phyloP scores from a whole-genome alignment of 64 coral and sea anemone species.

The Stichodactyla mertensii region DNA sequence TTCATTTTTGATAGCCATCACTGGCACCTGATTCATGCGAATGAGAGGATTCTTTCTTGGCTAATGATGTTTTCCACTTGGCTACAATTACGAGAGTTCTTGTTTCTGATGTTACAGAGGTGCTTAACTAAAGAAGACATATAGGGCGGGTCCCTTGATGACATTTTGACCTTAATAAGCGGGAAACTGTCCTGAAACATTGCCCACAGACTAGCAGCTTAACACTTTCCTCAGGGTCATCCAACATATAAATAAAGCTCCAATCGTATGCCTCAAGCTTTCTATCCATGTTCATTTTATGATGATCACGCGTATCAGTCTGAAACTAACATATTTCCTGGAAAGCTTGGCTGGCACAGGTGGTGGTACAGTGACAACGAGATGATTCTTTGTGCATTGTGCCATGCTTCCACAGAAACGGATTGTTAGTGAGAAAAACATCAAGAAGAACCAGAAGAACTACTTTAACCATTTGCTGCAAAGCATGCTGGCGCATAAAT shows the following conservation, averaged over 20 bases:
- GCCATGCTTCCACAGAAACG: constrained; percentile 1
- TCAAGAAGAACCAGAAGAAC: too few relatives aligned
- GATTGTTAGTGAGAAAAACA: constrained; percentile 54
- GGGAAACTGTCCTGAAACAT: constrained; percentile 64
- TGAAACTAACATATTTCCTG: constrained; percentile 42
- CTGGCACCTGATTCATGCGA: constrained; percentile 40
- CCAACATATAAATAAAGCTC: constrained; percentile 19
- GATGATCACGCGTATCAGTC: constrained; percentile 51
- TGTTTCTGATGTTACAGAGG: constrained; percentile 45
- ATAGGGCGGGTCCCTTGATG: constrained; percentile 46
- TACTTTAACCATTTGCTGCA: constrained; percentile 36
- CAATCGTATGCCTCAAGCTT: constrained; percentile 31
- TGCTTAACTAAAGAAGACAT: constrained; percentile 59
- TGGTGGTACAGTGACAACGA: constrained; percentile 34
- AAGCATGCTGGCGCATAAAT: constrained; percentile 26
- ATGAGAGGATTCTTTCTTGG: constrained; percentile 2
- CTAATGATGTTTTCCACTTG: background rate
- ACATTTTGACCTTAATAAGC: constrained; percentile 50
- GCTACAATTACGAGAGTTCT: background rate
- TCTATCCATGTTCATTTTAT: constrained; percentile 48
- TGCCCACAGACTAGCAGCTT: background rate
- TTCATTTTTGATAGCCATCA: too few relatives aligned
- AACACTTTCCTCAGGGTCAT: constrained; percentile 26
- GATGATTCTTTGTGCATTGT: constrained; percentile 10
- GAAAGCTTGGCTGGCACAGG: constrained; percentile 32